These are phyloP conservation scores for Dolichoris vasculosae DNA, from an alignment of 1,140 invertebrate genomes.

Conservation along the genomic window DNA sequence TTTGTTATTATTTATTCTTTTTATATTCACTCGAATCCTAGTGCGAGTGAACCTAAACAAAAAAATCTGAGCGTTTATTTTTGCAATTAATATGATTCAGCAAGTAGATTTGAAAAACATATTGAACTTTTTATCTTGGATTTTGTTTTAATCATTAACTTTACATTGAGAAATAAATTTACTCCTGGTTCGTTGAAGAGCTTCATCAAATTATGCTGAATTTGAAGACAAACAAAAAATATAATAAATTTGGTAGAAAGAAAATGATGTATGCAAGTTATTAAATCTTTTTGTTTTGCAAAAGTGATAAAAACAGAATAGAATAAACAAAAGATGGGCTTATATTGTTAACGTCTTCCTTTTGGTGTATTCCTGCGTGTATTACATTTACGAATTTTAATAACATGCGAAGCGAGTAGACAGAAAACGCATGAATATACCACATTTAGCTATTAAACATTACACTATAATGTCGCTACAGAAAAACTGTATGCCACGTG, in stretches of 20 bases:
- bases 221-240: neutral
- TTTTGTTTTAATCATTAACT: neutral
- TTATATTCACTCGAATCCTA: neutral
- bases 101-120: too few species aligned
- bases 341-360: conserved; percentile 20
- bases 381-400: conserved; percentile 50
- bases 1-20: neutral
- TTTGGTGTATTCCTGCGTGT: conserved; percentile 41
- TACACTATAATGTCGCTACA: conserved; percentile 61
- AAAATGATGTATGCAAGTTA: neutral
- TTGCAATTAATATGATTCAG: neutral
- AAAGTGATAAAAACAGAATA: conserved; percentile 4
- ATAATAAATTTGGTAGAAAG: neutral
- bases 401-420: conserved; percentile 56
- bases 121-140: too few species aligned
- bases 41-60: neutral
- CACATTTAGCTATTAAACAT: conserved; percentile 62
- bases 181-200: neutral
- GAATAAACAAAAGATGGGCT: conserved; percentile 17
- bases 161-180: neutral
- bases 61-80: neutral
- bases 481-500: conserved; percentile 58
- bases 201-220: too few species aligned
- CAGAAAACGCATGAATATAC: conserved; percentile 57
- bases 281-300: neutral